These are phyloP conservation scores for Peromyscus nudipes DNA, from an alignment of 2,797 vertebrate species.

Conservation along the genomic window DNA sequence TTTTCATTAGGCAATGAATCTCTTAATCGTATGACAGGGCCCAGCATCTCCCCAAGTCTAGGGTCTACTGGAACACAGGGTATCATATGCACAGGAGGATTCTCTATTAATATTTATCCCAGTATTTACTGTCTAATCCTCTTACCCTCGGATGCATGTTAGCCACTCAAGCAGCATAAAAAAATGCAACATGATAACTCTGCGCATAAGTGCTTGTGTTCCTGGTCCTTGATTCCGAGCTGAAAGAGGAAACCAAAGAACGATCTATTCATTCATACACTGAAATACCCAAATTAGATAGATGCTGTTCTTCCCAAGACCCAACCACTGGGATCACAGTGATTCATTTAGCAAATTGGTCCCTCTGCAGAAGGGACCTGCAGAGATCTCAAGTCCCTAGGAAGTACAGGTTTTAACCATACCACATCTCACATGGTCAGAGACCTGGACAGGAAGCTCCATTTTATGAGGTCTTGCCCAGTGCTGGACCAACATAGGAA, in stretches of 20 bases:
- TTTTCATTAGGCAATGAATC: slow-evolving; percentile 53
- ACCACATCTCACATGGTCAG: not conserved
- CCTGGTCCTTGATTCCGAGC: slow-evolving; percentile 61
- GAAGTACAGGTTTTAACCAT: not conserved
- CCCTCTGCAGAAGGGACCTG: not conserved
- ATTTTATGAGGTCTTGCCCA: not conserved
- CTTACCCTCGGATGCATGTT: not conserved
- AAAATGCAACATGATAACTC: slow-evolving; percentile 28
- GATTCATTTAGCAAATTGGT: slow-evolving; percentile 11
- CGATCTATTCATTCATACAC: slow-evolving; percentile 69
- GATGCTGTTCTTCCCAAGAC: slow-evolving; percentile 50
- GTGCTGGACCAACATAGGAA: not conserved
- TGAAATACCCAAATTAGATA: slow-evolving; percentile 77
- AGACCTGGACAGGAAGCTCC: not conserved
- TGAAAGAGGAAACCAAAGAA: slow-evolving; percentile 75
- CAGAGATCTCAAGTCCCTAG: not conserved
- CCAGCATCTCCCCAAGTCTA: not conserved
- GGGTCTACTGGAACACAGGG: not conserved
- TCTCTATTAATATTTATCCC: slow-evolving; percentile 72
- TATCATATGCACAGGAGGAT: not conserved
- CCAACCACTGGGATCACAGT: not conserved
- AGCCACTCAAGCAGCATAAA: not conserved
- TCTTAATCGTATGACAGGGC: slow-evolving; percentile 28
- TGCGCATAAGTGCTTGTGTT: slow-evolving; percentile 61
- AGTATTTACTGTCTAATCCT: slow-evolving; percentile 65